Base-by-base conservation (phyloP, 37 sponge, comb jelly and placozoan genomes). In the Chondrosia reniformis region DNA sequence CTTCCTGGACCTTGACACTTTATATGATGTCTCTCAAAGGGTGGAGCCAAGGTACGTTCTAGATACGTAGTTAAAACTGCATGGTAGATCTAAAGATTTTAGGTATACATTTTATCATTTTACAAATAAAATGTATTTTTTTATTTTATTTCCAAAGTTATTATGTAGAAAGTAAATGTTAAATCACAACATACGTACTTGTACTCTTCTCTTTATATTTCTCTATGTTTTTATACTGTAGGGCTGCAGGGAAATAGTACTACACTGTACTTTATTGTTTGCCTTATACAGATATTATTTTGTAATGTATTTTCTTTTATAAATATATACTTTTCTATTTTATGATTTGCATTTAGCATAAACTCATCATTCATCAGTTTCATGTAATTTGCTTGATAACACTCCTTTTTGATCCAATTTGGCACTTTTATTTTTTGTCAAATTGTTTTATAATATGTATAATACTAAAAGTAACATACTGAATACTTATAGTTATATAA, bases 11-110 rank as follows among this genome's bases (percentile, higher is more conserved):
- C 76, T 64, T 33, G 95, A 95, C 33, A 80, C 86, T 36, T 79
- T 95, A 8, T 87, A 90, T 67, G 95, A 95, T 62, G 88, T 95
- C n/a, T 91, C 95, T 13, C 54, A 88, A 12, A 77, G 80, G 67
- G 33, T 83, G 13, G 95, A 94, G 39, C 95, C 91, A 65, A 87
- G 85, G 95, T 90, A 57, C 22, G 63, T 45, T 2, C 52, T 24
- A 17, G 45, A 45, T 46, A 33, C 24, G 6, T 21, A 75, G 54
- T 42, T 4, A 75, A 28, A 61, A 25, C 9, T 12, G 27, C n/a
- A 61, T 61, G 9, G 27, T 61, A 61, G 13, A 22, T 61, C 13
- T 61, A 28, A 22, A 61, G 27, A 22, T 61, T 10, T 49, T 49
- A n/a, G n/a, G n/a, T n/a, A n/a, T n/a, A n/a, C n/a, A n/a, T n/a